phyloP scores from a whole-genome alignment of 2,888 invertebrate genomes.

The Himalopsyche tibetana region DNA sequence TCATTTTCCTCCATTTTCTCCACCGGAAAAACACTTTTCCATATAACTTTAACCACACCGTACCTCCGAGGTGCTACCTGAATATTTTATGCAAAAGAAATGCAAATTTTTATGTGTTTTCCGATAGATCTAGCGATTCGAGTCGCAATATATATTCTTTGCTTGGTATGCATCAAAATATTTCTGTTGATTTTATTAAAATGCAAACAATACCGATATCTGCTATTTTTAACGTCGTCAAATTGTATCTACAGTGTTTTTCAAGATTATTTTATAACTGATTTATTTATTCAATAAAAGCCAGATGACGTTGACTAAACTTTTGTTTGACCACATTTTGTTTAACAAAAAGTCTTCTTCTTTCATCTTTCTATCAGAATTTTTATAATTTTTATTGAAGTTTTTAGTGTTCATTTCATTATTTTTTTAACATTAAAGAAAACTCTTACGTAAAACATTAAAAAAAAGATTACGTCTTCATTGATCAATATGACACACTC shows the following conservation, averaged over 20 bases:
- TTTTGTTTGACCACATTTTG: no score
- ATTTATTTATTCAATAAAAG: no score
- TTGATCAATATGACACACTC: no score
- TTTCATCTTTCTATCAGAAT: no score
- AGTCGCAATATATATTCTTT: constrained; percentile 1
- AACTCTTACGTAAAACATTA: no score
- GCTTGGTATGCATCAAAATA: constrained; percentile 1
- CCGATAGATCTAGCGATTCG: constrained; percentile 5
- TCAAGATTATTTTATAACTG: no score
- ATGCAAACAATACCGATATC: not conserved
- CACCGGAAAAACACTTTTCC: constrained; percentile 17
- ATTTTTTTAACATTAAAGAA: no score
- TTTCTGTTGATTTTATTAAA: constrained; percentile 8
- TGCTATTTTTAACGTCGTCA: not conserved
- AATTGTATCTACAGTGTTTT: not conserved
- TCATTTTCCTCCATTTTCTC: constrained; percentile 8
- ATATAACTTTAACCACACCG: not conserved
- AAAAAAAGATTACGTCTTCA: no score
- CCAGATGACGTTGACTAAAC: no score
- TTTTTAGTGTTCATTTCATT: no score
- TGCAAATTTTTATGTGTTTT: constrained; percentile 33
- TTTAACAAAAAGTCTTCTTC: no score
- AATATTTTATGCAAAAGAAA: constrained; percentile 30
- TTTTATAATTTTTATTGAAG: no score
- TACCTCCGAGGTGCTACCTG: not conserved